Conservation (phyloP, 1,140 invertebrate species). For the Hycleus phaleratus region DNA sequence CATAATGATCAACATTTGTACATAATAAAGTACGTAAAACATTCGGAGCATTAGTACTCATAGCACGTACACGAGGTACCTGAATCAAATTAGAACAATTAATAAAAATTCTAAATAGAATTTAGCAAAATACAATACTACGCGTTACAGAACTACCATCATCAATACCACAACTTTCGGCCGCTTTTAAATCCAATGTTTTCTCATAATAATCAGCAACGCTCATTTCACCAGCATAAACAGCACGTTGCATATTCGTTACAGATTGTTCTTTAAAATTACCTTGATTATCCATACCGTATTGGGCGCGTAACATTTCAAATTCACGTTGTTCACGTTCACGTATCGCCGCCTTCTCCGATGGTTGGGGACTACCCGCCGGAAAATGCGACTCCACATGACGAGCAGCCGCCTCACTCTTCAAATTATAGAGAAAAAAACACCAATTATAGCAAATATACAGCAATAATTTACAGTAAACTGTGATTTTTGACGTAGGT, state of each 20-base stretch:
- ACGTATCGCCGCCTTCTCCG: conserved; percentile 61
- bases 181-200: conserved; percentile 63
- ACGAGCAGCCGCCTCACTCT: conserved; percentile 42
- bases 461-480: too few relatives aligned
- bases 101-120: neutral
- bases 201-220: conserved; percentile 79
- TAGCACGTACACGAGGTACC: conserved; percentile 63
- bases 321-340: conserved; percentile 73
- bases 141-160: conserved; percentile 70
- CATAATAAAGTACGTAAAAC: conserved; percentile 65
- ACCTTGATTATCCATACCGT: conserved; percentile 79
- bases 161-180: conserved; percentile 71
- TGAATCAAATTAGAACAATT: conserved; percentile 36
- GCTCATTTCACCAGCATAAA: conserved; percentile 75
- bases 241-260: conserved; percentile 73
- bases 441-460: neutral
- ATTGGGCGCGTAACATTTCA: conserved; percentile 70
- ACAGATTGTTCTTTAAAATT: conserved; percentile 65
- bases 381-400: conserved; percentile 41
- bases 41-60: conserved; percentile 59
- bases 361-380: conserved; percentile 30
- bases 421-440: neutral
- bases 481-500: too few relatives aligned
- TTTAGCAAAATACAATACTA: conserved; percentile 29
- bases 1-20: conserved; percentile 76